A percentile compares a stretch with the other conserved stretches of the same genome.
phyloP scores from a whole-genome alignment of 2,888 invertebrate species.

The Mesodorylaimus sp. region DNA sequence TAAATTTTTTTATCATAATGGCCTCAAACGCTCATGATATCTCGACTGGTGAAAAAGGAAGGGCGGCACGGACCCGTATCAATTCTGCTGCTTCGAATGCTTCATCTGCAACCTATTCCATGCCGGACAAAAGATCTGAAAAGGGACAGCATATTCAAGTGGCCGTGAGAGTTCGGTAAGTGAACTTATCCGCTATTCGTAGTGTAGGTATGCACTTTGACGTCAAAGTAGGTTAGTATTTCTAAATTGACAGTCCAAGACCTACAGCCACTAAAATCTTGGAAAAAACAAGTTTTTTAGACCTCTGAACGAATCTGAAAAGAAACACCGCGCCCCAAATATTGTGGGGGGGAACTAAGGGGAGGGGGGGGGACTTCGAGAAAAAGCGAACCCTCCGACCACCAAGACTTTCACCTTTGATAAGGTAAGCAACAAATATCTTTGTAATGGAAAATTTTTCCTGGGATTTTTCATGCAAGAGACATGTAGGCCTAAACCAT shows the following conservation, averaged over 20 bases:
- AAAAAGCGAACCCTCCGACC: slow-evolving; percentile 37
- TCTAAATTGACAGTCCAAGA: not conserved
- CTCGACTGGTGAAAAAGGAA: no score
- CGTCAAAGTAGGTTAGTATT: not conserved
- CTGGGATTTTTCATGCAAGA: no score
- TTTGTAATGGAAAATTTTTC: no score
- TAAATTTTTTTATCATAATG: no score
- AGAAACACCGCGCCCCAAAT: slow-evolving; percentile 45
- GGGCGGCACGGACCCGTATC: no score
- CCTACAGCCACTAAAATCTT: not conserved
- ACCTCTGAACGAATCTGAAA: slow-evolving; percentile 55
- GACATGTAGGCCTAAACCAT: no score
- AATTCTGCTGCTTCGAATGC: no score
- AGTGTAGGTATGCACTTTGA: not conserved
- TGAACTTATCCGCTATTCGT: slow-evolving; percentile 1
- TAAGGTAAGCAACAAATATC: slow-evolving; percentile 20
- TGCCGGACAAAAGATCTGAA: no score
- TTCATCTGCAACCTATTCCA: no score
- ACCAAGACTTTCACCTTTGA: slow-evolving; percentile 66
- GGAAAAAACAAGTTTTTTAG: slow-evolving; percentile 37
- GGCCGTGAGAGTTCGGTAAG: slow-evolving; percentile 62
- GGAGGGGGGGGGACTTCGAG: slow-evolving; percentile 49
- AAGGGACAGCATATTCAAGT: slow-evolving; percentile 59
- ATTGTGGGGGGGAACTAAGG: slow-evolving; percentile 45
- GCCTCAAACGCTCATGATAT: no score